A percentile compares a stretch with the other conserved stretches of the same genome.
Conservation (phyloP, 2,113 vertebrate species). For the Sclerurus mexicanus region DNA sequence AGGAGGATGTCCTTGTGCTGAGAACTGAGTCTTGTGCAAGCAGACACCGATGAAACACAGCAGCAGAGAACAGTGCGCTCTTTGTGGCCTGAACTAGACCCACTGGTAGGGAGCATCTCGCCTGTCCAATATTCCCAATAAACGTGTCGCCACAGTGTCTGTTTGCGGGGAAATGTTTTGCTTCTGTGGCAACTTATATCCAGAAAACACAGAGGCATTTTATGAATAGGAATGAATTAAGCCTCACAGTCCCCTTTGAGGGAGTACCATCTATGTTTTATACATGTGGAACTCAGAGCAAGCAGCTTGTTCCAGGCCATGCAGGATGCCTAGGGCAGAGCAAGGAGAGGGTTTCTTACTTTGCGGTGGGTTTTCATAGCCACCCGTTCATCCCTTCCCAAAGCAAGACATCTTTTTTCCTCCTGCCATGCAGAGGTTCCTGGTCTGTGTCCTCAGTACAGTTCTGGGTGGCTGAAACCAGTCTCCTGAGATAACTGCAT, state of each 20-base stretch:
- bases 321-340: not conserved
- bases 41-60: not conserved
- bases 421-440: not conserved
- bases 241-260: not conserved
- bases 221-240: conserved; percentile 11
- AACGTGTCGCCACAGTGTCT: not conserved
- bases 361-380: not conserved
- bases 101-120: not conserved
- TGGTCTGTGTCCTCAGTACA: not conserved
- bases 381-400: not conserved
- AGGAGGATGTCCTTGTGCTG: not conserved
- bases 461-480: not conserved
- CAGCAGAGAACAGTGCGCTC: not conserved
- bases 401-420: not conserved
- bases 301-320: not conserved
- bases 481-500: not conserved
- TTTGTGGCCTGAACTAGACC: not conserved
- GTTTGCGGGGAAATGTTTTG: not conserved
- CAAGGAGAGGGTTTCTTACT: not conserved
- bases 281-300: not conserved
- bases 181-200: not conserved
- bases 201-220: conserved; percentile 33
- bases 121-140: not conserved
- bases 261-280: not conserved
- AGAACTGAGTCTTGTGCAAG: not conserved